Base-by-base conservation (phyloP, 1,140 invertebrate species). In the Lasioglossum baleicum region DNA sequence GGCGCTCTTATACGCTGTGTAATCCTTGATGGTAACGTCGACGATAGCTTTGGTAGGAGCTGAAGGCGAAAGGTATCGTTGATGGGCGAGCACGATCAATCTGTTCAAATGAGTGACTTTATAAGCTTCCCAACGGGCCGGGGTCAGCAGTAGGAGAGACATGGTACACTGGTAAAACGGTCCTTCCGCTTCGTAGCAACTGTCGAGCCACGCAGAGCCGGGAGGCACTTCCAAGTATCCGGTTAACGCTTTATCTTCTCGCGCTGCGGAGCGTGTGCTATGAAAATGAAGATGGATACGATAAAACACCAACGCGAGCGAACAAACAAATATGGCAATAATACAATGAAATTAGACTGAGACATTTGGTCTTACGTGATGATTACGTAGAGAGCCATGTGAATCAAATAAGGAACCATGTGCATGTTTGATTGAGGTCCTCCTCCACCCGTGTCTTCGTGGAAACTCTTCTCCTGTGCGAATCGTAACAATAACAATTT, bases 401-500 rank as follows among this genome's bases (percentile, higher is more conserved):
- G 98, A 74, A 98, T 95, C 48, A 99, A 94, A 91, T 99, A 99
- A 31, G 99, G 98, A 73, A 99, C 95, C 83, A 99, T 95, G 92
- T 99, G 98, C 96, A 99, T 97, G 93, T 99, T 99, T 40, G 98
- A 99, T 89, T 99, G 97, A 13, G 97, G 97, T 20, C 98, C 97
- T 82, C 98, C 99, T 81, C 99, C 99, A 17, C 98, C 98, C 31
- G 97, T 98, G 92, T 99, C 98, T 91, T 99, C 98, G 91, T 98
- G 98, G 94, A 99, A 99, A 75, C 97, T 97, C 89, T 97, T 97
- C 86, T 99, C 98, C 91, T 97, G 96, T 0, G 98, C 97, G 93
- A 99, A 99, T 76, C 97, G 94, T 86, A 98, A 88, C 44, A 99
- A 91, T 66, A 99, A 93, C 83, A 99, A 93, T 93, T 99, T 99